Percentiles rank a stretch among this genome's conserved stretches.
Evolutionary conservation across 1,140 invertebrate species (phyloP).

Genomic region (Chelonus insularis): DNA sequence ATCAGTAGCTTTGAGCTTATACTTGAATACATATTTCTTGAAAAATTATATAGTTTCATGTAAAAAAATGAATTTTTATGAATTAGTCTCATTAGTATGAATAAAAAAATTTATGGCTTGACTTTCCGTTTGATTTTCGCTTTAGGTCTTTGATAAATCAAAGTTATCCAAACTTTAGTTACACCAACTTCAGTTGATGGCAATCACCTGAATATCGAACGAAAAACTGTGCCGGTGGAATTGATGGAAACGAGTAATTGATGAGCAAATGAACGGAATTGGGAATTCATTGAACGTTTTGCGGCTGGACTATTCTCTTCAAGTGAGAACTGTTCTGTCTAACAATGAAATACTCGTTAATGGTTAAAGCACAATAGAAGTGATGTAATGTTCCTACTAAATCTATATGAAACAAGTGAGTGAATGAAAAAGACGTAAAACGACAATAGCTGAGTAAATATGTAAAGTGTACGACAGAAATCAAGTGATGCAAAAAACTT

Average conservation of each 20-base stretch:
- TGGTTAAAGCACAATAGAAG: constrained; percentile 25
- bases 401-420: too few species aligned
- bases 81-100: too few species aligned
- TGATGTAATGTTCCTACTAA: neutral
- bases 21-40: too few species aligned
- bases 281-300: constrained; percentile 28
- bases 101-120: neutral
- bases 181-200: constrained; percentile 1
- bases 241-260: constrained; percentile 23
- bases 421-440: neutral
- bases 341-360: constrained; percentile 31
- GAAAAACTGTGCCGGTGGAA: constrained; percentile 1
- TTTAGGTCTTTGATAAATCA: neutral
- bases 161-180: neutral
- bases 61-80: too few species aligned
- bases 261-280: constrained; percentile 19
- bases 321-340: neutral
- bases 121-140: neutral
- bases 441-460: too few species aligned
- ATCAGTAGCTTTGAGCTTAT: too few species aligned
- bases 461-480: too few species aligned
- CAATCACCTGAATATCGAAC: neutral
- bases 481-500: too few species aligned
- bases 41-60: too few species aligned
- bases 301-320: neutral